A percentile compares a stretch with the other conserved stretches of the same genome.
phyloP scores from a whole-genome alignment of 2,888 invertebrate species.

The Drosophila nr. perissopoda region DNA sequence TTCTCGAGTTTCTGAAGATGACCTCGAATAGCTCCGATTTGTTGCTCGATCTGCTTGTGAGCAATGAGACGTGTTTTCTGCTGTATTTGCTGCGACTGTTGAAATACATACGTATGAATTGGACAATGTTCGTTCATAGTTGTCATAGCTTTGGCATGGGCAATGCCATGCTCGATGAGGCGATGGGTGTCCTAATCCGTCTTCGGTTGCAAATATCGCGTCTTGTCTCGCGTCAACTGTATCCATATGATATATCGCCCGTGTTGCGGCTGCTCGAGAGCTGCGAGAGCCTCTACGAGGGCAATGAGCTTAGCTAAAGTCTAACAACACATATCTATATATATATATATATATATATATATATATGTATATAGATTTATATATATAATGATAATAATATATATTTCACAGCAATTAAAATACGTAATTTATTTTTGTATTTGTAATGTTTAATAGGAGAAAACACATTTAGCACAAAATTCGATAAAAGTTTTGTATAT shows the following conservation, averaged over 20 bases:
- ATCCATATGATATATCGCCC: slow-evolving; percentile 96
- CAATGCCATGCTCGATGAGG: slow-evolving; percentile 89
- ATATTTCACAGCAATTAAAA: slow-evolving; percentile 63
- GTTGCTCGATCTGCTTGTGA: slow-evolving; percentile 93
- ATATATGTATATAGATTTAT: slow-evolving; percentile 1
- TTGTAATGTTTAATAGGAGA: slow-evolving; percentile 55
- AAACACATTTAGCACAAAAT: slow-evolving; percentile 56
- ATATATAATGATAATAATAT: slow-evolving; percentile 7
- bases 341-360: not conserved
- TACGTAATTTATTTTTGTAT: slow-evolving; percentile 74
- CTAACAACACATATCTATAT: not conserved
- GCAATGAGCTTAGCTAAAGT: slow-evolving; percentile 90
- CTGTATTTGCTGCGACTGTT: slow-evolving; percentile 93
- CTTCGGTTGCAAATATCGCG: slow-evolving; percentile 92
- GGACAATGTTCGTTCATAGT: slow-evolving; percentile 92
- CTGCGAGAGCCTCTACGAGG: slow-evolving; percentile 94
- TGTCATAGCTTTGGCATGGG: slow-evolving; percentile 87
- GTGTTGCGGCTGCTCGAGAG: slow-evolving; percentile 92
- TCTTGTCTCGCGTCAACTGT: slow-evolving; percentile 92
- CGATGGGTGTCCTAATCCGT: slow-evolving; percentile 93
- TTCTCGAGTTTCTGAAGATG: slow-evolving; percentile 93
- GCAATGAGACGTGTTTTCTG: slow-evolving; percentile 95
- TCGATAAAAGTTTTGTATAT: slow-evolving; percentile 52
- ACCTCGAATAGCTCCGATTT: slow-evolving; percentile 93
- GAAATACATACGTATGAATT: slow-evolving; percentile 93